These are phyloP conservation scores for Bombus waltoni DNA, from an alignment of 1,140 invertebrate species.

Conservation along the genomic window DNA sequence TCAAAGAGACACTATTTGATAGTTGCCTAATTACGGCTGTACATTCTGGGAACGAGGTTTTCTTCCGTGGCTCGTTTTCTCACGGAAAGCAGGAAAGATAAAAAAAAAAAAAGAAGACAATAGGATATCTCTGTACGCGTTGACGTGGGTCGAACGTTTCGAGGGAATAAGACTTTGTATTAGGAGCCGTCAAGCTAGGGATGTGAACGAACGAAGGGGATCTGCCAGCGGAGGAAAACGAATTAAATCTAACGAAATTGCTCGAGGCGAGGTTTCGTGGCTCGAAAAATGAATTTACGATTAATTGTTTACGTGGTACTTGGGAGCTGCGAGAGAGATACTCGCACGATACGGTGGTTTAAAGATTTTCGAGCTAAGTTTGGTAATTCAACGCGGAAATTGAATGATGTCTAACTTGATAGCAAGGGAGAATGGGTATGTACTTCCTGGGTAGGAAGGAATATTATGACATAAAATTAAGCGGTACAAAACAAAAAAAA, in stretches of 20 bases:
- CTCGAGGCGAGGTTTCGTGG: constrained; percentile 15
- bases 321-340: not conserved
- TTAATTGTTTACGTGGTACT: constrained; percentile 45
- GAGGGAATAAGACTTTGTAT: constrained; percentile 2
- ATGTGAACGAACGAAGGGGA: not conserved
- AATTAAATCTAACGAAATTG: constrained; percentile 46
- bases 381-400: constrained; percentile 44
- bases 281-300: constrained; percentile 59
- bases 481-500: no score
- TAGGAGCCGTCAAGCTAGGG: not conserved
- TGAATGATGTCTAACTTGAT: not conserved
- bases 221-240: not conserved
- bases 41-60: constrained; percentile 21
- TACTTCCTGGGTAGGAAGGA: not conserved
- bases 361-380: not conserved
- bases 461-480: not conserved
- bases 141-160: constrained; percentile 12
- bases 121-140: not conserved
- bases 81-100: not conserved
- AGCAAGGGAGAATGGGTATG: not conserved
- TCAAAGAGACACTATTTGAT: constrained; percentile 34
- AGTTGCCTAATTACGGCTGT: constrained; percentile 46
- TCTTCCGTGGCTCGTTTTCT: constrained; percentile 6
- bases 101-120: constrained; percentile 14
- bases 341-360: not conserved